Conservation (phyloP, 2,888 invertebrate genomes). For the Aspidiotus rigidus region DNA sequence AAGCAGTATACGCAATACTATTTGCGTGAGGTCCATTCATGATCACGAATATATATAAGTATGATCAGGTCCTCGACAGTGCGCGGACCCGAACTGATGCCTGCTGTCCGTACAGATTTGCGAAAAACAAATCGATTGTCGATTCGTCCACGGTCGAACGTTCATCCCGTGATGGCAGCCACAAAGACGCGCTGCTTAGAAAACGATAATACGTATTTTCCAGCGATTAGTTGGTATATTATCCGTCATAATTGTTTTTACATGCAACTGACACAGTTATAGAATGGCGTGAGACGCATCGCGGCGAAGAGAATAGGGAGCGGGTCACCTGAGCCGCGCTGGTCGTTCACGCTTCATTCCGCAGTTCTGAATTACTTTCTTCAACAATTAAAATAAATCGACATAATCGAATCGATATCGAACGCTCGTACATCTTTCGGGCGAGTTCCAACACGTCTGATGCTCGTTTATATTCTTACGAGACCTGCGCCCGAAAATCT, state of each 20-base stretch:
- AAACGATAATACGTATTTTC: neutral
- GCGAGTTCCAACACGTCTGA: constrained; percentile 29
- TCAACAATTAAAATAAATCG: constrained; percentile 31
- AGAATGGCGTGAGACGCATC: no score
- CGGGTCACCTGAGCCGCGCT: no score
- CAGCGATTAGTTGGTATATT: neutral
- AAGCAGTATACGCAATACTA: no score
- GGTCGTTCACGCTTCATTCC: constrained; percentile 29
- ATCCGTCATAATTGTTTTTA: constrained; percentile 10
- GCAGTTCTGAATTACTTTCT: constrained; percentile 30
- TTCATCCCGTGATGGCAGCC: neutral
- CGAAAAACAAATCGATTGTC: neutral
- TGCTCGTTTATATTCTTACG: constrained; percentile 14
- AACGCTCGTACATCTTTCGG: neutral
- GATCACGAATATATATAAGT: neutral
- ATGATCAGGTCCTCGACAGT: neutral
- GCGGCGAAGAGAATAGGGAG: neutral
- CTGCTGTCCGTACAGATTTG: neutral
- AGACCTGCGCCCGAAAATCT: constrained; percentile 5
- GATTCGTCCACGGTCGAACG: neutral
- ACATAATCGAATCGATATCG: constrained; percentile 31
- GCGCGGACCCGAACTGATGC: neutral
- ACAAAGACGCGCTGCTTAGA: neutral
- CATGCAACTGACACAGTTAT: constrained; percentile 13
- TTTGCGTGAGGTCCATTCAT: neutral